Evolutionary conservation across 2,888 invertebrate species (phyloP).

Genomic region (Stomorhina lunata): DNA sequence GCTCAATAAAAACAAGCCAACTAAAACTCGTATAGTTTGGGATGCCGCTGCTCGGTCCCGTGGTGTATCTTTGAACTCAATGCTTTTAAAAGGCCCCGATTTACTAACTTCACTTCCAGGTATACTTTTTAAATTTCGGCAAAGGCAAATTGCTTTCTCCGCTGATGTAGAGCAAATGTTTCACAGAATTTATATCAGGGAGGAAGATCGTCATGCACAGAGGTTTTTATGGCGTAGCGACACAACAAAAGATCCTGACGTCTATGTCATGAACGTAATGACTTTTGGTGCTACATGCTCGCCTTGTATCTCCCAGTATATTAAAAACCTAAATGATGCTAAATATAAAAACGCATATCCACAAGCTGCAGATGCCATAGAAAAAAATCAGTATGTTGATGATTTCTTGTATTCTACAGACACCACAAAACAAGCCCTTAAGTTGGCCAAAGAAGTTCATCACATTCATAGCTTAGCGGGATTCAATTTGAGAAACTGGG

Average conservation of each 20-base stretch:
- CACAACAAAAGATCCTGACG: not conserved
- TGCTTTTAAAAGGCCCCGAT: slow-evolving; percentile 40
- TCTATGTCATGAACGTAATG: no score
- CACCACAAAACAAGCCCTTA: not conserved
- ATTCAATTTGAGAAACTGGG: not conserved
- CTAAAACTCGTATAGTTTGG: slow-evolving; percentile 40
- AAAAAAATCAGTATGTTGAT: no score
- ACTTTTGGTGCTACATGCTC: no score
- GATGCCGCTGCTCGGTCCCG: slow-evolving; percentile 39
- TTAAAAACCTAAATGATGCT: no score
- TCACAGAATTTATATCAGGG: not conserved
- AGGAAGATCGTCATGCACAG: not conserved
- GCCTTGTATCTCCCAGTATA: no score
- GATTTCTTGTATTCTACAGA: no score
- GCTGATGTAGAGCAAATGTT: slow-evolving; percentile 40
- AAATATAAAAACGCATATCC: no score
- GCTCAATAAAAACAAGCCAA: not conserved
- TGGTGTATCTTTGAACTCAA: slow-evolving; percentile 29
- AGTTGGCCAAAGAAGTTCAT: not conserved
- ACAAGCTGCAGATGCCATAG: no score
- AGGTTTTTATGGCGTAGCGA: not conserved
- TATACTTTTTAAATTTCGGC: not conserved
- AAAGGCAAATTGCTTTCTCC: not conserved
- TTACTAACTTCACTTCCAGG: not conserved
- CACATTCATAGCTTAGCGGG: not conserved